Evolutionary conservation across 2,797 vertebrate genomes (phyloP), one percentile per base, ranked within the genome.

Genomic region (Falco cherrug): DNA sequence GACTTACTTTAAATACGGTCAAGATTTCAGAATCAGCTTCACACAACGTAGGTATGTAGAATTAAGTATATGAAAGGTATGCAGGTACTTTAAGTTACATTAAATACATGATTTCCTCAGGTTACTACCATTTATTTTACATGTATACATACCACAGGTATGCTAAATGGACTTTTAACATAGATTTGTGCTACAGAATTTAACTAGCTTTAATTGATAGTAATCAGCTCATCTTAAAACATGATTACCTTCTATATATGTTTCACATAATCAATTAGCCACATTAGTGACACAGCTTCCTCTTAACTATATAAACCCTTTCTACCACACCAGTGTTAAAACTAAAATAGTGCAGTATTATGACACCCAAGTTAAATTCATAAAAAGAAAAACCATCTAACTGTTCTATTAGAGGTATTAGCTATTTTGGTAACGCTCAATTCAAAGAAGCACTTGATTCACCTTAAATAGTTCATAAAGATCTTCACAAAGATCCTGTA

Each of bases 401-500:
- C 17, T 73, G 33, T 59, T 48, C 33, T 25, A 41, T 61, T 84
- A 65, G 25, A 82, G 22, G 11, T 92, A 63, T 56, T 29, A 51
- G 26, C 8, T 73, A 54, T 39, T 87, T 73, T 37, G 77, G 21
- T 43, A 80, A 87, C 0, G 16, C 4, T 45, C 18, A 78, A 54
- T n/a, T 76, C 25, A 70, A 84, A 90, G 61, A 8, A 91, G 12
- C 67, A 61, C 29, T 54, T 5, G 2, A 93, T 64, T 95, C 91
- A 99, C 99, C 99, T 99, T 99, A 97, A 99, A 99, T 83, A 99
- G 98, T 92, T 99, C 99, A 90, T 99, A 98, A 85, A 99, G 99
- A 97, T 99, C 99, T 98, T 99, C 99, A 97, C 99, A 99, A 93
- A 99, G 99, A 96, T 99, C 99, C 98, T 99, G 99, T 37, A 99